Evolutionary conservation across 1,140 invertebrate genomes (phyloP).

Genomic region (Liolophura sinensis): DNA sequence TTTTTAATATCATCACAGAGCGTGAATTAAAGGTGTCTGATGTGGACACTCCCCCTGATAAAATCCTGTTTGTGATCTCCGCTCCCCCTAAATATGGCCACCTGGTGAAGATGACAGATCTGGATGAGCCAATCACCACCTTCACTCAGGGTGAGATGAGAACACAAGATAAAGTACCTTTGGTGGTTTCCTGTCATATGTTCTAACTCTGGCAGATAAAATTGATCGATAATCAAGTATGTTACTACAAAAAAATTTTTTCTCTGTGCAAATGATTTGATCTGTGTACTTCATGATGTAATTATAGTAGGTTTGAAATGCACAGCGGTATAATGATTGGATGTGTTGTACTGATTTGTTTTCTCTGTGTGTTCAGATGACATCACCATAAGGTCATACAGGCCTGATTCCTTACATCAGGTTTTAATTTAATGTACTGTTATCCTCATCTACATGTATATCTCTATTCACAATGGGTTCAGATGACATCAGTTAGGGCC

Average conservation of each 20-base stretch:
- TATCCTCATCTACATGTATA: too few species aligned
- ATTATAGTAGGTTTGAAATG: too few species aligned
- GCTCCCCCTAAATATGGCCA: conserved; percentile 36
- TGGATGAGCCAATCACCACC: conserved; percentile 29
- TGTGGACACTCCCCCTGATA: conserved; percentile 36
- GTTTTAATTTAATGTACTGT: too few species aligned
- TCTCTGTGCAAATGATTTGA: not conserved
- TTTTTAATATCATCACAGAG: conserved; percentile 42
- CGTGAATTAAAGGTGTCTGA: conserved; percentile 41
- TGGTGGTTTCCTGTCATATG: not conserved
- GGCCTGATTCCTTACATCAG: too few species aligned
- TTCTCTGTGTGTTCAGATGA: too few species aligned
- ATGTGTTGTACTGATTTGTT: too few species aligned
- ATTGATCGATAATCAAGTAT: not conserved
- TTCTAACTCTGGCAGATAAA: not conserved
- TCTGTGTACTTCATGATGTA: too few species aligned
- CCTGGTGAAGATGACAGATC: conserved; percentile 39
- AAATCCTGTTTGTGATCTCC: conserved; percentile 41
- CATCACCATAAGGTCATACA: too few species aligned
- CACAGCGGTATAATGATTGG: too few species aligned
- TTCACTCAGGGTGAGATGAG: conserved; percentile 49
- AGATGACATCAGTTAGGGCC: too few species aligned
- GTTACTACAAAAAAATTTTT: not conserved
- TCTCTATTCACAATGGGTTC: too few species aligned
- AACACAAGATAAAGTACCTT: not conserved